phyloP scores from a whole-genome alignment of 1,140 invertebrate species.

The Drosophila truncata region DNA sequence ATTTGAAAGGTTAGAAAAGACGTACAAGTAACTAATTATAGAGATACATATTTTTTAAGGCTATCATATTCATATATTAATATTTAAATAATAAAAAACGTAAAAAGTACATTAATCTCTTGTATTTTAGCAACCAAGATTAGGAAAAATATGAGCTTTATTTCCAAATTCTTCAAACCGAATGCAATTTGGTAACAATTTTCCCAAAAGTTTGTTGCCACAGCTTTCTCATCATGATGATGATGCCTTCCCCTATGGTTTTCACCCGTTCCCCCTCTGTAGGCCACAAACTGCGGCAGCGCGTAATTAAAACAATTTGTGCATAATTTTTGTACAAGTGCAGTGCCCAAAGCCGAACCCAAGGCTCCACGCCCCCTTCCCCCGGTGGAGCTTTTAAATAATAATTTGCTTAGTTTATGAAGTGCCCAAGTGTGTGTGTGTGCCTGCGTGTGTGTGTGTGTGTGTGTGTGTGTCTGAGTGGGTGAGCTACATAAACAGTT shows the following conservation, averaged over 20 bases:
- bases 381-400: constrained; percentile 75
- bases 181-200: constrained; percentile 80
- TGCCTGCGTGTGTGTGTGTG: constrained; percentile 23
- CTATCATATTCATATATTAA: too few relatives aligned
- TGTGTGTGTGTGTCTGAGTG: constrained; percentile 20
- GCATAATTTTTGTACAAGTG: constrained; percentile 79
- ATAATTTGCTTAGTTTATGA: constrained; percentile 84
- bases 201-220: constrained; percentile 67
- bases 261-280: neutral
- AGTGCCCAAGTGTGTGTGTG: constrained; percentile 45
- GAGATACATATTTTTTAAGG: too few relatives aligned
- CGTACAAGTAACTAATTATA: neutral
- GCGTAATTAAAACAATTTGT: constrained; percentile 83
- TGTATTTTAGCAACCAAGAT: too few relatives aligned
- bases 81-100: too few relatives aligned
- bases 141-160: neutral
- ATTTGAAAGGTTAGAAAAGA: neutral
- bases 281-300: constrained; percentile 75
- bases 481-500: constrained; percentile 74
- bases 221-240: constrained; percentile 16
- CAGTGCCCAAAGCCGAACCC: constrained; percentile 60
- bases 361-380: constrained; percentile 33
- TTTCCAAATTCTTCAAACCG: constrained; percentile 21
- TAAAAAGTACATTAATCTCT: too few relatives aligned
- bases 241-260: neutral